Base-by-base conservation (phyloP, 1,140 invertebrate genomes). In the Drosophila virilis region DNA sequence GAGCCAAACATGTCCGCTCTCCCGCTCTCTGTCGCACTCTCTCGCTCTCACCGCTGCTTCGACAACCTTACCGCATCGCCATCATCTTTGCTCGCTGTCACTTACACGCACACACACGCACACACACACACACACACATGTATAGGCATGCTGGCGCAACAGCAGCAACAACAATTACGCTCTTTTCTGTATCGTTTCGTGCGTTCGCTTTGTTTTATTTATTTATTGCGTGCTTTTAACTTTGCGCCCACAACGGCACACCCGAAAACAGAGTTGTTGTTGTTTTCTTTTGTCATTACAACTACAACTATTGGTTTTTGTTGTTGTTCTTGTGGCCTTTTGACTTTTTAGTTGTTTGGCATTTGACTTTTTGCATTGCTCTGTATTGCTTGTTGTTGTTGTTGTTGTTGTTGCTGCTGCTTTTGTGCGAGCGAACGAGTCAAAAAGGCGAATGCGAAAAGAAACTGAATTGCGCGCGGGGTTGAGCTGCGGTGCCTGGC, bases 151-250 rank as follows among this genome's bases (percentile, higher is more conserved):
- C 8, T 32, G 43, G 42, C 35, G 13, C 10, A n/a, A 62, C 45
- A 51, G 15, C n/a, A 67, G 69, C 55, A 68, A 54, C 38, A 73
- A 59, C 40, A 73, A 67, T 60, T 51, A 74, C 43, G 28, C 37
- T 13, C 17, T 22, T 46, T 42, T 46, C 46, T 74, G 74, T 85
- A 76, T 78, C 82, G 72, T 86, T 85, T 81, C 59, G 68, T 78
- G 82, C 82, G 82, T 85, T 78, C 76, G 59, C 69, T 74, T 88
- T 79, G 83, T 88, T 83, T 79, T 88, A 88, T 86, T 86, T 86
- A 79, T 86, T 86, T 82, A 86, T 88, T 79, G 78, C 69, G 66
- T 78, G 75, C 82, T 73, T 80, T 67, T 71, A 69, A 68, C 74
- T 64, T 77, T 71, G 42, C 46, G 28, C 38, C 40, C 38, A 17